Conservation (phyloP, 2,797 vertebrate genomes). For the Otolemur crassicaudatus region DNA sequence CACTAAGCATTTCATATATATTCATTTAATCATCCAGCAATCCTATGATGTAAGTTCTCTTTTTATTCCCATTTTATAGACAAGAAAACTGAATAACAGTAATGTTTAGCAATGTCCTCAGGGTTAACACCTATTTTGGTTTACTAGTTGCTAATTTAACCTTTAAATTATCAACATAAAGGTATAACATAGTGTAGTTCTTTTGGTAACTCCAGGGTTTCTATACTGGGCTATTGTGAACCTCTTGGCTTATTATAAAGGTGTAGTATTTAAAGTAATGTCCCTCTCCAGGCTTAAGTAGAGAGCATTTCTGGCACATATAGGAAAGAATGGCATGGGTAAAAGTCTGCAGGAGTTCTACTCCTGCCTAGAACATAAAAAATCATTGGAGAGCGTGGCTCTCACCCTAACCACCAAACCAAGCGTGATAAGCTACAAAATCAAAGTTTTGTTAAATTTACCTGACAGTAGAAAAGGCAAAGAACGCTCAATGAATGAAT, state of each 20-base stretch:
- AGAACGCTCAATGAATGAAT: not conserved
- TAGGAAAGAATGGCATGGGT: not conserved
- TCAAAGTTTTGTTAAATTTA: constrained; percentile 11
- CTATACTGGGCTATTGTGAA: not conserved
- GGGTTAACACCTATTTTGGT: not conserved
- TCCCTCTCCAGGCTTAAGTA: not conserved
- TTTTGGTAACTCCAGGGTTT: not conserved
- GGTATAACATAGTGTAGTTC: not conserved
- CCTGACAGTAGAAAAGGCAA: not conserved
- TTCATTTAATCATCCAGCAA: not conserved
- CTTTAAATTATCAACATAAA: constrained; percentile 40
- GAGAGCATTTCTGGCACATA: not conserved
- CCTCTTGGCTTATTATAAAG: not conserved
- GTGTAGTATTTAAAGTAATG: not conserved
- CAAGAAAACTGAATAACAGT: constrained; percentile 9
- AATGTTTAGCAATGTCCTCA: constrained; percentile 20
- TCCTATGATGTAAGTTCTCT: not conserved
- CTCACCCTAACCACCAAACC: not conserved
- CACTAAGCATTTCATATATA: constrained; percentile 13
- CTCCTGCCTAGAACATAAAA: not conserved
- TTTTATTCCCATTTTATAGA: constrained; percentile 39
- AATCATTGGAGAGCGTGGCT: not conserved
- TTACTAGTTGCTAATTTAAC: constrained; percentile 11
- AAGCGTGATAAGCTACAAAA: constrained; percentile 1
- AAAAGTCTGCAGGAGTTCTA: not conserved